Conservation (phyloP, 2,888 invertebrate genomes). For the Aphrophora alni region DNA sequence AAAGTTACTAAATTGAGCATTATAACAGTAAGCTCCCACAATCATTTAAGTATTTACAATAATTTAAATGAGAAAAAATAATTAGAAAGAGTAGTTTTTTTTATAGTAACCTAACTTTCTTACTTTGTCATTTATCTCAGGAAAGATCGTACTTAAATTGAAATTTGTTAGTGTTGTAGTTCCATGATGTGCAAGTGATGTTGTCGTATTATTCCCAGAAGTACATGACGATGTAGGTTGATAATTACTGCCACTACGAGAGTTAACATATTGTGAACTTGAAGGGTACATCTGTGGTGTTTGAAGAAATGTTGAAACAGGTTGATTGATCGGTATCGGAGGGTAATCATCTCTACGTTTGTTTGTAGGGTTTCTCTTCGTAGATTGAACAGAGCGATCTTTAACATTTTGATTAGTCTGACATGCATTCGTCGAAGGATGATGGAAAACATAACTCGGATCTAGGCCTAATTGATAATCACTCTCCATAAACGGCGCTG, state of each 20-base stretch:
- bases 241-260: neutral
- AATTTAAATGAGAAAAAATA: too few relatives aligned
- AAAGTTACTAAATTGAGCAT: too few relatives aligned
- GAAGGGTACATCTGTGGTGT: conserved; percentile 30
- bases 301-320: neutral
- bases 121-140: conserved; percentile 75
- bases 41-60: too few relatives aligned
- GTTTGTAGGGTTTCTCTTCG: neutral
- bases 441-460: conserved; percentile 18
- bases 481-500: conserved; percentile 11
- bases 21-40: too few relatives aligned
- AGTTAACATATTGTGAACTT: neutral
- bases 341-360: conserved; percentile 30
- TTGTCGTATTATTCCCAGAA: conserved; percentile 12
- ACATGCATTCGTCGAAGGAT: conserved; percentile 9
- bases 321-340: neutral
- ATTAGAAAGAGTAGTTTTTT: too few relatives aligned
- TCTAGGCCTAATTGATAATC: conserved; percentile 31
- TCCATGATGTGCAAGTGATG: conserved; percentile 39
- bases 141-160: conserved; percentile 82
- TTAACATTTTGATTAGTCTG: conserved; percentile 21
- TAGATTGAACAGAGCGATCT: neutral
- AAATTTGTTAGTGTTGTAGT: conserved; percentile 74
- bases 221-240: neutral
- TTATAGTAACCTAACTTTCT: too few relatives aligned